These are phyloP conservation scores for Eupithecia subfuscata DNA, from an alignment of 2,888 invertebrate species.

Conservation along the genomic window DNA sequence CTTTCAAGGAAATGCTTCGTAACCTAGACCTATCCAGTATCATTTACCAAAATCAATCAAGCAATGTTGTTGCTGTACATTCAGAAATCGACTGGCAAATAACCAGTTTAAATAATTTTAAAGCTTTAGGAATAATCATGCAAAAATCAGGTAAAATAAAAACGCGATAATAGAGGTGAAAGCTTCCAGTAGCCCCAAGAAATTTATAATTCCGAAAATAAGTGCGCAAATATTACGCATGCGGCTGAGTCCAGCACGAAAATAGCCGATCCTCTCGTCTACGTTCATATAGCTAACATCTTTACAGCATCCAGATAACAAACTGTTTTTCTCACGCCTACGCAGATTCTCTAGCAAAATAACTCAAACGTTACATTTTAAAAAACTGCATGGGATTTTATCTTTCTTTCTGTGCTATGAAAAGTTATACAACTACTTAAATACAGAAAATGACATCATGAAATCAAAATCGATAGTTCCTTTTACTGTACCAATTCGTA, in stretches of 20 bases:
- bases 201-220: conserved; percentile 64
- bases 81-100: neutral
- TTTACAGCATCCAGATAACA: conserved; percentile 64
- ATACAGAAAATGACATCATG: neutral
- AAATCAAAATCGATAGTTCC: no score
- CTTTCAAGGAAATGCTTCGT: conserved; percentile 25
- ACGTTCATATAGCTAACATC: conserved; percentile 68
- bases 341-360: conserved; percentile 58
- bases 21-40: neutral
- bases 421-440: neutral
- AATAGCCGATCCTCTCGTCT: conserved; percentile 70
- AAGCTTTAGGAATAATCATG: neutral
- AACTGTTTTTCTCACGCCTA: conserved; percentile 69
- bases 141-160: conserved; percentile 9
- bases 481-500: no score
- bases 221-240: conserved; percentile 69
- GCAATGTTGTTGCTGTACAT: neutral
- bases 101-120: neutral
- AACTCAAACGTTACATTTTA: conserved; percentile 50
- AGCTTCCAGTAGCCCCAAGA: conserved; percentile 46
- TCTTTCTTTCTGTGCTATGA: conserved; percentile 3
- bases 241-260: conserved; percentile 67
- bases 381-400: conserved; percentile 21
- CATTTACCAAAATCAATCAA: neutral
- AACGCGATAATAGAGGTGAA: conserved; percentile 34